Evolutionary conservation across 2,797 vertebrate genomes (phyloP).

Genomic region (Cyprinella venusta): DNA sequence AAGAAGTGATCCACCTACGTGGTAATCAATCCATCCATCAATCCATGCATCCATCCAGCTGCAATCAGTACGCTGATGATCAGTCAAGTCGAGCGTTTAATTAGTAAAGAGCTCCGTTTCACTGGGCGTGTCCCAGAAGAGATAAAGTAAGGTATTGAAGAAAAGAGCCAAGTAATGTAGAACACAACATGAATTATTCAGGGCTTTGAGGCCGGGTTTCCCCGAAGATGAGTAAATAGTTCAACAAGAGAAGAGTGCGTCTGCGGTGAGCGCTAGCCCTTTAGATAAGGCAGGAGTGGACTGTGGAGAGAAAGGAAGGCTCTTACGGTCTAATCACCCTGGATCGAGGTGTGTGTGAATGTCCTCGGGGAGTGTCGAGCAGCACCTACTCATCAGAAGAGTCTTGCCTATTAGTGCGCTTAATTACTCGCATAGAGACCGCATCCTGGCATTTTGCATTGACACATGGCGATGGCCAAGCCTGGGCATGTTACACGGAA

Average conservation of each 20-base stretch:
- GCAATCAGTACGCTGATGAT: slow-evolving; percentile 52
- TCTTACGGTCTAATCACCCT: slow-evolving; percentile 53
- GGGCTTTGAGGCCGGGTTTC: slow-evolving; percentile 42
- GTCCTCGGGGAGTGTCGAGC: slow-evolving; percentile 58
- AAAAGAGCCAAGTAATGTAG: slow-evolving; percentile 35
- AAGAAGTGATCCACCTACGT: slow-evolving; percentile 31
- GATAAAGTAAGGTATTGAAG: slow-evolving; percentile 37
- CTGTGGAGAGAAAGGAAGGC: slow-evolving; percentile 44
- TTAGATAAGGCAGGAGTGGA: slow-evolving; percentile 56
- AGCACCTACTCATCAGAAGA: slow-evolving; percentile 49
- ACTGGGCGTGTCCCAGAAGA: slow-evolving; percentile 50
- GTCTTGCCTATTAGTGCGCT: slow-evolving; percentile 57
- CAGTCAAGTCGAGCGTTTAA: slow-evolving; percentile 51
- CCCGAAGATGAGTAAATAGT: slow-evolving; percentile 53
- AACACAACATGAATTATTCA: slow-evolving; percentile 60
- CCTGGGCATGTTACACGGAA: slow-evolving; percentile 4
- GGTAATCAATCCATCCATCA: slow-evolving; percentile 59
- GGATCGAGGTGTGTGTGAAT: slow-evolving; percentile 45
- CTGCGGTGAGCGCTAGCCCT: slow-evolving; percentile 50
- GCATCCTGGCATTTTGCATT: slow-evolving; percentile 2
- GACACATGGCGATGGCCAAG: background rate
- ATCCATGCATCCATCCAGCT: slow-evolving; percentile 39
- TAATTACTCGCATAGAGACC: slow-evolving; percentile 58
- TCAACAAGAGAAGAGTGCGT: slow-evolving; percentile 45
- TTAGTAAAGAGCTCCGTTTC: slow-evolving; percentile 56